These are phyloP conservation scores for Hydraecia micacea DNA, from an alignment of 2,888 invertebrate species.

Conservation along the genomic window DNA sequence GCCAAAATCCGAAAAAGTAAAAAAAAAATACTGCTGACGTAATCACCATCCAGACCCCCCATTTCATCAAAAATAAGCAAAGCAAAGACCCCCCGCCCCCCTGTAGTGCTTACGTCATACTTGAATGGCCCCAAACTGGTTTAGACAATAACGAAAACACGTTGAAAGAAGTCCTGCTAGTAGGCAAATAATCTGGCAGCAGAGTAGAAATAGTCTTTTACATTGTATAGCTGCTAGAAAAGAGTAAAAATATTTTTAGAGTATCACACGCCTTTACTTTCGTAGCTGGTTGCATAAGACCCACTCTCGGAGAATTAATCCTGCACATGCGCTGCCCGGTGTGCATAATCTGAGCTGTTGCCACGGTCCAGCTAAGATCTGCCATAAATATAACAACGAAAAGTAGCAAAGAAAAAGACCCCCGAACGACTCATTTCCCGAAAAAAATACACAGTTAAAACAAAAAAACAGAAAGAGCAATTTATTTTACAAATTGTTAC, in stretches of 20 bases:
- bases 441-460: constrained; percentile 42
- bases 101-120: too few species aligned
- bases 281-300: constrained; percentile 25
- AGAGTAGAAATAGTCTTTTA: not conserved
- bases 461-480: constrained; percentile 50
- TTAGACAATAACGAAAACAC: not conserved
- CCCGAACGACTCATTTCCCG: not conserved
- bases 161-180: not conserved
- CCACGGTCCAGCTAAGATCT: not conserved
- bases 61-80: too few species aligned
- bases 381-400: constrained; percentile 23
- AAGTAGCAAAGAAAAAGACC: constrained; percentile 2
- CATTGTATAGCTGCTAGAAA: not conserved
- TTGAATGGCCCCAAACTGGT: too few species aligned
- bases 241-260: not conserved
- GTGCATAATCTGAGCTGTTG: constrained; percentile 35
- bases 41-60: too few species aligned
- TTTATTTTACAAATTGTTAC: constrained; percentile 59
- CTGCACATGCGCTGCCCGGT: constrained; percentile 23
- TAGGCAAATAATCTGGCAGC: not conserved
- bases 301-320: constrained; percentile 21
- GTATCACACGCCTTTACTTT: constrained; percentile 4
- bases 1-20: too few species aligned
- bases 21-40: too few species aligned
- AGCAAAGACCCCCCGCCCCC: too few species aligned